A percentile compares a stretch with the other conserved stretches of the same genome.
These are phyloP conservation scores for Lathronympha strigana DNA, from an alignment of 2,888 invertebrate species.

Conservation along the genomic window DNA sequence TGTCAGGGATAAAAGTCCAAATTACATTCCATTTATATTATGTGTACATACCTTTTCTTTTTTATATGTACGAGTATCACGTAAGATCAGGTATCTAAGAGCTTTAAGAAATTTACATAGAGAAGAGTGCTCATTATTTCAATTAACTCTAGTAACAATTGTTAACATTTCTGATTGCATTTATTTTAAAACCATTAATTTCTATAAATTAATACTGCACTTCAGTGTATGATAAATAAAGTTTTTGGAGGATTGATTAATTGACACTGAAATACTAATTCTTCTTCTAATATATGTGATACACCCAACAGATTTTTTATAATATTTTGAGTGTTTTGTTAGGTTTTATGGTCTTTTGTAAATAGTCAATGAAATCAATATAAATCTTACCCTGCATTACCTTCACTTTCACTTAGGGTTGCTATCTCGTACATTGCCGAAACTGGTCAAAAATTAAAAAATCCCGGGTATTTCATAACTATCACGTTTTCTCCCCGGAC, in stretches of 20 bases:
- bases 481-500: no score
- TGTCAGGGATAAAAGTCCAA: conserved; percentile 75
- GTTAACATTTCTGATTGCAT: conserved; percentile 59
- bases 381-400: background rate
- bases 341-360: background rate
- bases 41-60: conserved; percentile 69
- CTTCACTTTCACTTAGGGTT: background rate
- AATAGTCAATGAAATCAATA: background rate
- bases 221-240: background rate
- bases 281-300: background rate
- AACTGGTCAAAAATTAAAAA: no score
- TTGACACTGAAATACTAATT: conserved; percentile 10
- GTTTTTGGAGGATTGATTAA: background rate
- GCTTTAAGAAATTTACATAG: conserved; percentile 76
- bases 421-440: no score
- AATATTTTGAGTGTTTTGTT: background rate
- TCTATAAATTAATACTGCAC: conserved; percentile 2
- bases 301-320: conserved; percentile 5
- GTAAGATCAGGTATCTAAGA: conserved; percentile 70
- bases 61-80: conserved; percentile 58
- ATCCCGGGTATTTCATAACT: no score
- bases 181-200: conserved; percentile 54
- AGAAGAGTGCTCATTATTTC: conserved; percentile 74
- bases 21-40: conserved; percentile 79
- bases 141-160: conserved; percentile 56